Conservation (phyloP, 2,113 vertebrate species). For the Oxygymnocypris stewartii region DNA sequence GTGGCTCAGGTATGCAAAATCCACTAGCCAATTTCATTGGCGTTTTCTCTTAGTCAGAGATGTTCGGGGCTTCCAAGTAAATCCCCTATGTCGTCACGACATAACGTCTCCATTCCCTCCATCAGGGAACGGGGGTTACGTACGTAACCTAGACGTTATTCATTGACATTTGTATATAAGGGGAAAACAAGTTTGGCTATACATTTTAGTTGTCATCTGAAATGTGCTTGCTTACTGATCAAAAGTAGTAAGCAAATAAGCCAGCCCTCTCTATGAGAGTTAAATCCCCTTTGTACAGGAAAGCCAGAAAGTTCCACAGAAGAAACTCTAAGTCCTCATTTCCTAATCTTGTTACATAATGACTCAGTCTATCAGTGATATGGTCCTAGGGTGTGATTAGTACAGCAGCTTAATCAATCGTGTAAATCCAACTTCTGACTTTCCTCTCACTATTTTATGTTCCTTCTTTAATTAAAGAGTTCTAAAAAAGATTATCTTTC, state of each 20-base stretch:
- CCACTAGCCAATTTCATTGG: too few relatives aligned
- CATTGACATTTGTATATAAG: neutral
- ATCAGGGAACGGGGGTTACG: too few relatives aligned
- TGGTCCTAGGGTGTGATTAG: slow-evolving; percentile 55
- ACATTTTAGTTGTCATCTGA: neutral
- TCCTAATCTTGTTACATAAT: slow-evolving; percentile 63
- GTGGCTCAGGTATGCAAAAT: too few relatives aligned
- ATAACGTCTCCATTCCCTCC: too few relatives aligned
- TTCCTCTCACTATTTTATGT: slow-evolving; percentile 44
- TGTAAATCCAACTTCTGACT: slow-evolving; percentile 47
- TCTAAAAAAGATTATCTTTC: slow-evolving; percentile 48
- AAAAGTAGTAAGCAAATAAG: neutral
- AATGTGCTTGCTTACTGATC: neutral
- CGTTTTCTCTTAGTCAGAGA: too few relatives aligned
- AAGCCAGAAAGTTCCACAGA: slow-evolving; percentile 53
- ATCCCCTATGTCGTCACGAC: too few relatives aligned
- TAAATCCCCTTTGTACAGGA: slow-evolving; percentile 31
- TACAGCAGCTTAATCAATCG: slow-evolving; percentile 59
- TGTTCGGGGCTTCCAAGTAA: too few relatives aligned
- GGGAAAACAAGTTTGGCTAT: neutral
- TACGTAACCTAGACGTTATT: too few relatives aligned
- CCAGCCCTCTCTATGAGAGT: neutral
- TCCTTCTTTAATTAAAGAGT: slow-evolving; percentile 56
- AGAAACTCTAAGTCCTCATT: slow-evolving; percentile 57
- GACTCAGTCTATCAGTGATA: slow-evolving; percentile 55